A percentile compares a stretch with the other conserved stretches of the same genome.
Conservation (phyloP, 2,797 vertebrate genomes). For the Pangasius djambal region DNA sequence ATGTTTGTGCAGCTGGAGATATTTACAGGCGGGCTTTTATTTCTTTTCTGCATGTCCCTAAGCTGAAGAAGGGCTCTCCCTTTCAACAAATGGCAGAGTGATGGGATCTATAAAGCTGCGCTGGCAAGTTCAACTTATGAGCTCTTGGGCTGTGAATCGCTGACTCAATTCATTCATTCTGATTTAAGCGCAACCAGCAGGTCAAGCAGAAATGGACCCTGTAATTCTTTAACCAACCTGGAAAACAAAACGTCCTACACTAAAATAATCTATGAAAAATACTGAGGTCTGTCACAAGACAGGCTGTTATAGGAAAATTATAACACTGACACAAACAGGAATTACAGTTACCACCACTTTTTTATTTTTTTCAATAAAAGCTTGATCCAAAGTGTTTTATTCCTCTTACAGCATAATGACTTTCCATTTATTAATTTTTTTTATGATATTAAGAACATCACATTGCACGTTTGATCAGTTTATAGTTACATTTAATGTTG, state of each 20-base stretch:
- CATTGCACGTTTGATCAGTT: background rate
- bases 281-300: background rate
- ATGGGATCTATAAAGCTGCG: slow-evolving; percentile 11
- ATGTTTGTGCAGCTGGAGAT: slow-evolving; percentile 44
- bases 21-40: slow-evolving; percentile 21
- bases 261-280: background rate
- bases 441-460: background rate
- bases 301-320: background rate
- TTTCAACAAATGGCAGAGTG: background rate
- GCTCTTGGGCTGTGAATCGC: background rate
- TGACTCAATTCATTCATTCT: background rate
- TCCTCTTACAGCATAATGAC: background rate
- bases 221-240: background rate
- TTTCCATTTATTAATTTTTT: background rate
- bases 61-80: background rate
- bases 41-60: slow-evolving; percentile 10
- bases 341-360: background rate
- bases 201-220: slow-evolving; percentile 10
- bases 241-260: background rate
- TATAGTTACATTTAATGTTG: background rate
- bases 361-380: background rate
- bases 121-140: background rate
- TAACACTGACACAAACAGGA: background rate
- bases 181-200: background rate
- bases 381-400: background rate